phyloP scores from a whole-genome alignment of 23 tunicate genomes.

The Styela plicata region DNA sequence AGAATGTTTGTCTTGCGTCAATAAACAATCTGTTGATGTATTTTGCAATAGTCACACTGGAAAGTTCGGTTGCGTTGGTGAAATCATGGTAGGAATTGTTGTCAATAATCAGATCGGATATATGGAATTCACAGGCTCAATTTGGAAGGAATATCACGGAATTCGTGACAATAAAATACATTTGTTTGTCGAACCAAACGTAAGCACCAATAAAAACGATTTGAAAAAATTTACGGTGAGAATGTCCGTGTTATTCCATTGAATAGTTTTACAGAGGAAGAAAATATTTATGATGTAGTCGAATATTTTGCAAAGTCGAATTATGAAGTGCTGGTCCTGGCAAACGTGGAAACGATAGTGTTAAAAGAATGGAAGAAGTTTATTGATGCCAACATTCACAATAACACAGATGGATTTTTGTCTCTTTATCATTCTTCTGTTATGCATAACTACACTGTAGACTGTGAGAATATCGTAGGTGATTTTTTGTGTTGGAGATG shows the following conservation, averaged over 20 bases:
- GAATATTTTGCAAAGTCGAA: neutral
- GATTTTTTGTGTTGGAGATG: neutral
- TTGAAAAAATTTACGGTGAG: neutral
- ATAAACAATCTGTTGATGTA: neutral
- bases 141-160: neutral
- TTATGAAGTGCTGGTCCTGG: neutral
- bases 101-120: neutral
- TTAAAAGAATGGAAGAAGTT: neutral
- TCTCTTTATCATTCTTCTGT: conserved; percentile 13
- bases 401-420: neutral
- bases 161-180: neutral
- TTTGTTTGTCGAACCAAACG: neutral
- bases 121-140: neutral
- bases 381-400: neutral
- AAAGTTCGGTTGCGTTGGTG: neutral
- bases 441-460: conserved; percentile 1
- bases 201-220: too few relatives aligned
- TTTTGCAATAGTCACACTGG: neutral
- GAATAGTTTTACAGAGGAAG: neutral
- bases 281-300: neutral
- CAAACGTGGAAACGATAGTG: neutral
- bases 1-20: neutral
- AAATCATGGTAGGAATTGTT: neutral
- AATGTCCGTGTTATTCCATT: neutral
- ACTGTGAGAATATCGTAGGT: neutral